Evolutionary conservation across 2,797 vertebrate genomes (phyloP).

Genomic region (Tarsius wallacei): DNA sequence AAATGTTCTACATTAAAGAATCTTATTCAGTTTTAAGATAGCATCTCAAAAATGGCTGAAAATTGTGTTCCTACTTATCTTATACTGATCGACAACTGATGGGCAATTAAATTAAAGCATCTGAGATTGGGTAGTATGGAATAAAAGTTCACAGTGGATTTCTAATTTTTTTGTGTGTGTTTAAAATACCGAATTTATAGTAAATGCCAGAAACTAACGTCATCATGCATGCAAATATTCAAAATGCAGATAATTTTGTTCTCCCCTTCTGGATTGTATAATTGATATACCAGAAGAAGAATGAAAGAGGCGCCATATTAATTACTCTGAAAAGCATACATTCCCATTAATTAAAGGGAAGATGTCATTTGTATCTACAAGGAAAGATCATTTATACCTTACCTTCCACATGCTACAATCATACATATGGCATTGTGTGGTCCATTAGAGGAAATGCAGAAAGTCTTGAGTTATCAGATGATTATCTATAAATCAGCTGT

Average conservation of each 20-base stretch:
- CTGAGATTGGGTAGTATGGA: no score
- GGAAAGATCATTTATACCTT: neutral
- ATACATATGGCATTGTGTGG: rapidly evolving
- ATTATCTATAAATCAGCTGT: no score
- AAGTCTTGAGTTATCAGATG: neutral
- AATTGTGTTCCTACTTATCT: neutral
- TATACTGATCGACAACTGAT: neutral
- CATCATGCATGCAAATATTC: neutral
- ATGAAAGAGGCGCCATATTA: neutral
- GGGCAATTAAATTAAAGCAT: no score
- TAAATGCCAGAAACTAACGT: neutral
- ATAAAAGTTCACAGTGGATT: neutral
- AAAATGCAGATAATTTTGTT: neutral
- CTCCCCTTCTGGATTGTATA: slow-evolving; percentile 3
- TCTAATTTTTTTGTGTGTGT: neutral
- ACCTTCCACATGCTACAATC: neutral
- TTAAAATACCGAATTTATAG: slow-evolving; percentile 32
- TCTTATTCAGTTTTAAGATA: neutral
- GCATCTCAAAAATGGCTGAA: neutral
- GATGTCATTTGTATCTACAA: neutral
- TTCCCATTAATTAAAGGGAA: neutral
- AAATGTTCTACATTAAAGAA: neutral
- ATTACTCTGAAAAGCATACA: neutral
- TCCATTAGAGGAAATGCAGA: neutral
- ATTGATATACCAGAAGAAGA: neutral